Percentiles rank a stretch among this genome's conserved stretches.
Evolutionary conservation across 2,113 vertebrate species (phyloP).

Genomic region (Eudorcas thomsonii): DNA sequence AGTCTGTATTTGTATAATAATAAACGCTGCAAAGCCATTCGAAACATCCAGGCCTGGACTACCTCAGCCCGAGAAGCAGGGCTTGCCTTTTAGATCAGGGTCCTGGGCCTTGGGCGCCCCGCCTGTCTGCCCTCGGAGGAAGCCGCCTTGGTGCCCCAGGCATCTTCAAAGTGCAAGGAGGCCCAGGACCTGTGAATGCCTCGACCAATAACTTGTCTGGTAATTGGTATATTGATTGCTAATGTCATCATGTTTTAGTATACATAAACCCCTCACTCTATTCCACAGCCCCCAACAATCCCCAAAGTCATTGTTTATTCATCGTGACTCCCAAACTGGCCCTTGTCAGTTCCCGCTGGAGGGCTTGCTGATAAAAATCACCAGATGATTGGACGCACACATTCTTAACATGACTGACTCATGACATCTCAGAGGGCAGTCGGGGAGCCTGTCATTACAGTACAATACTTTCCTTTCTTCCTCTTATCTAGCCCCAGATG

Average conservation of each 20-base stretch:
- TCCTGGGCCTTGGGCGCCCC: not conserved
- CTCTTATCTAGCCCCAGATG: slow-evolving; percentile 95
- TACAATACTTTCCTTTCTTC: slow-evolving; percentile 96
- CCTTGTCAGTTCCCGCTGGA: slow-evolving; percentile 93
- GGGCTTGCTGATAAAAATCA: slow-evolving; percentile 96
- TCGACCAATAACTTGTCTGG: slow-evolving; percentile 92
- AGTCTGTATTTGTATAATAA: not conserved
- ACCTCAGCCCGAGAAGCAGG: not conserved
- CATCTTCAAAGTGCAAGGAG: slow-evolving; percentile 72
- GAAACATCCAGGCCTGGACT: not conserved
- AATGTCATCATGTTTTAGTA: slow-evolving; percentile 96
- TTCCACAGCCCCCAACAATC: slow-evolving; percentile 88
- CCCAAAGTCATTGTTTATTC: slow-evolving; percentile 98
- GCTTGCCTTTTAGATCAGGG: not conserved
- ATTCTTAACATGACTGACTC: slow-evolving; percentile 99
- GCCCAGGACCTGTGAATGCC: slow-evolving; percentile 81
- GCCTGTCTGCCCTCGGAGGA: not conserved
- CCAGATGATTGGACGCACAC: slow-evolving; percentile 97
- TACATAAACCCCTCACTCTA: slow-evolving; percentile 85
- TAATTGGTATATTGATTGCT: slow-evolving; percentile 96
- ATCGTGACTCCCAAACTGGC: slow-evolving; percentile 93
- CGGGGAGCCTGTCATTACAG: slow-evolving; percentile 92
- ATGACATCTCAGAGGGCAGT: slow-evolving; percentile 93
- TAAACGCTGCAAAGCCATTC: not conserved
- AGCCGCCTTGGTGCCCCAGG: not conserved